phyloP scores from a whole-genome alignment of 2,888 invertebrate genomes.

The Pterobdella sp. region DNA sequence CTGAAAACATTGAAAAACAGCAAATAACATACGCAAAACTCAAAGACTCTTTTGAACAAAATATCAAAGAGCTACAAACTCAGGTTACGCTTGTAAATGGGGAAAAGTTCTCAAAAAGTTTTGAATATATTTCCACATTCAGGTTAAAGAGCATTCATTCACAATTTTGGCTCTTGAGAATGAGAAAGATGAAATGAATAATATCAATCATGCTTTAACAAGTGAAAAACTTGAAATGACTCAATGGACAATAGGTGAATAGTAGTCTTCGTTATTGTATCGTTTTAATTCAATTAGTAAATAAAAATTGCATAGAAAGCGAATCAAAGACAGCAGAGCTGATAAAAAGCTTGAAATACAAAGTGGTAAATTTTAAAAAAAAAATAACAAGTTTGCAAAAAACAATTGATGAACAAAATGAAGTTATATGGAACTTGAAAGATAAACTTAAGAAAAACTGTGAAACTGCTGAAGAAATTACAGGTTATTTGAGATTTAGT shows the following conservation, averaged over 20 bases:
- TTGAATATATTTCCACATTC: not conserved
- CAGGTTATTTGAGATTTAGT: no score
- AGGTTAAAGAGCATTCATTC: slow-evolving; percentile 7
- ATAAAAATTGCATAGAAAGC: no score
- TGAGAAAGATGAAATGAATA: no score
- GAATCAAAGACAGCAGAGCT: not conserved
- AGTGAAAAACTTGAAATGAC: no score
- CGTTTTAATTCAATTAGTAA: no score
- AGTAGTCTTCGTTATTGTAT: no score
- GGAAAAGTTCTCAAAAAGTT: not conserved
- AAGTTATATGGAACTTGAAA: not conserved
- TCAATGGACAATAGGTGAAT: no score
- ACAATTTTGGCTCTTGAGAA: slow-evolving; percentile 15
- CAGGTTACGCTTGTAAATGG: not conserved
- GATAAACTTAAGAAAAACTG: no score
- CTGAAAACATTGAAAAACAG: not conserved
- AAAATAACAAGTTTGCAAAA: not conserved
- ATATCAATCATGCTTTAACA: no score
- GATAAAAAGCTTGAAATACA: not conserved
- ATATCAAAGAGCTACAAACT: not conserved
- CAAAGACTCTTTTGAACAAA: not conserved
- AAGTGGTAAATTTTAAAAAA: not conserved
- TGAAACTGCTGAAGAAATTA: no score
- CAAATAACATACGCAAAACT: not conserved
- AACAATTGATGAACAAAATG: not conserved